Conservation (phyloP, 2,888 invertebrate genomes). For the Aspidiotus destructor region DNA sequence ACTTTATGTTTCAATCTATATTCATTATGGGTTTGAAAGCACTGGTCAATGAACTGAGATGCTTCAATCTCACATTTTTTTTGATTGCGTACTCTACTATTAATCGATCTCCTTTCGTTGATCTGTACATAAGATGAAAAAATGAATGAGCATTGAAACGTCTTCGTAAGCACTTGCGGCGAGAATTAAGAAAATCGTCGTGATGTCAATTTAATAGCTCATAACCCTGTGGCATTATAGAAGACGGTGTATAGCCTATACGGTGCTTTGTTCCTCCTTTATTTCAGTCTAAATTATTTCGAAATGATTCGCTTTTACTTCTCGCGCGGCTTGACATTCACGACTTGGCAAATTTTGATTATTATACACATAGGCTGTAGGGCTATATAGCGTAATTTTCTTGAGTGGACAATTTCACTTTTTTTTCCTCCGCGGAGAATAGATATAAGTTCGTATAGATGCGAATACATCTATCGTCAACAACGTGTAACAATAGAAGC, state of each 20-base stretch:
- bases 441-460: background rate
- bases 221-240: no score
- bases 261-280: no score
- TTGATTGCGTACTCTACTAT: conserved; percentile 16
- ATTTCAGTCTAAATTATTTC: no score
- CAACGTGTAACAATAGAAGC: background rate
- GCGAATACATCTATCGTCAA: background rate
- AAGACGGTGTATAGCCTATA: no score
- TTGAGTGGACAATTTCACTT: conserved; percentile 4
- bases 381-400: background rate
- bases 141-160: no score
- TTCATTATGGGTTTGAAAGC: conserved; percentile 64
- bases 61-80: conserved; percentile 33
- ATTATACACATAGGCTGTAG: no score
- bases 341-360: background rate
- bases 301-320: background rate
- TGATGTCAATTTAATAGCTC: no score
- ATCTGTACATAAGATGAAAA: background rate
- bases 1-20: conserved; percentile 61
- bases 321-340: background rate
- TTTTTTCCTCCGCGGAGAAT: background rate
- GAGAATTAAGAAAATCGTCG: no score
- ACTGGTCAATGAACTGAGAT: conserved; percentile 55
- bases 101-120: conserved; percentile 11
- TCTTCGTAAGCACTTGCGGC: no score